phyloP scores from a whole-genome alignment of 2,888 invertebrate species.

The Lithophane socia region DNA sequence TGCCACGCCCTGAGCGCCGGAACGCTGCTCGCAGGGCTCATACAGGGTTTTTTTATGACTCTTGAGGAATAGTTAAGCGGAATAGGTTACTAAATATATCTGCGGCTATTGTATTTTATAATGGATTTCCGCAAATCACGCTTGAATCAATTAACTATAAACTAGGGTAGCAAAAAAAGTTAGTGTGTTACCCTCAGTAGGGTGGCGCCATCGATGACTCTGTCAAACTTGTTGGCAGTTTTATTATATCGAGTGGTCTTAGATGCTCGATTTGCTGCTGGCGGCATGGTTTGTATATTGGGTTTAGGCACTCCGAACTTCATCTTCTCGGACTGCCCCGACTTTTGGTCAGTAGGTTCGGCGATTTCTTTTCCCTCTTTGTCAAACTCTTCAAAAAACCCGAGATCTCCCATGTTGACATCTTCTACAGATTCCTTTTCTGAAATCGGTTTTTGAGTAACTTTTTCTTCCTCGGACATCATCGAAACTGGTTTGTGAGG shows the following conservation, averaged over 20 bases:
- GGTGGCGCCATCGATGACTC: constrained; percentile 82
- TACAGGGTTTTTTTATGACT: too few relatives aligned
- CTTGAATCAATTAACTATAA: background rate
- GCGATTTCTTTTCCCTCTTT: constrained; percentile 46
- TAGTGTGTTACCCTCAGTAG: constrained; percentile 76
- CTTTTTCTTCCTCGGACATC: constrained; percentile 45
- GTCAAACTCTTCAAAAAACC: constrained; percentile 75
- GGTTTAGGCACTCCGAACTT: constrained; percentile 40
- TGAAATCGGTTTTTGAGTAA: constrained; percentile 47
- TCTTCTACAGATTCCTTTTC: constrained; percentile 72
- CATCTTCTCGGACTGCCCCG: background rate
- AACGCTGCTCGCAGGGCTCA: too few relatives aligned
- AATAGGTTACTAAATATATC: too few relatives aligned
- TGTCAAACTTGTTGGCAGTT: constrained; percentile 77
- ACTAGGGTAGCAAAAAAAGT: background rate
- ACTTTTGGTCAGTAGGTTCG: background rate
- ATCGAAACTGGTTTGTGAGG: constrained; percentile 31
- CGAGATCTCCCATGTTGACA: constrained; percentile 76
- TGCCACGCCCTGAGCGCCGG: too few relatives aligned
- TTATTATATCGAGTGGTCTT: constrained; percentile 74
- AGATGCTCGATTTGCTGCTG: constrained; percentile 19
- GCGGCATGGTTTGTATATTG: background rate
- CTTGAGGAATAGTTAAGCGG: too few relatives aligned
- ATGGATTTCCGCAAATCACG: too few relatives aligned
- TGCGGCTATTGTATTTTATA: too few relatives aligned